Evolutionary conservation across 2,113 vertebrate genomes (phyloP).

Genomic region (Tychaedon coryphoeus): DNA sequence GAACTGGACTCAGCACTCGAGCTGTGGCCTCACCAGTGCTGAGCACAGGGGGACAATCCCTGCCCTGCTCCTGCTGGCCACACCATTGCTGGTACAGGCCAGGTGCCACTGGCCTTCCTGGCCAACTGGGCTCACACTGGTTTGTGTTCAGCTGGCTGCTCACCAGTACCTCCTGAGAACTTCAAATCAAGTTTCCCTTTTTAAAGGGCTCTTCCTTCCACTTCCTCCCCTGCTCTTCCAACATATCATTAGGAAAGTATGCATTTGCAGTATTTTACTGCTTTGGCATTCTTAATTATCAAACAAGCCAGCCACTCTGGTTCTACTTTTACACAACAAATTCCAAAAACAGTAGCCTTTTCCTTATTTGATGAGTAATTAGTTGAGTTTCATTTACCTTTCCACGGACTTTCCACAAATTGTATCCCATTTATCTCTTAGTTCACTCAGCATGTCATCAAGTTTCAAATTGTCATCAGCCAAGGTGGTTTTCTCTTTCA

Average conservation of each 20-base stretch:
- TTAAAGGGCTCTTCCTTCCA: neutral
- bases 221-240: neutral
- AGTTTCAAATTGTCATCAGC: constrained; percentile 93
- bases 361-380: neutral
- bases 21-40: neutral
- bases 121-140: neutral
- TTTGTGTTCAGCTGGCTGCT: neutral
- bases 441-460: constrained; percentile 94
- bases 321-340: neutral
- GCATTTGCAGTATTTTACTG: neutral
- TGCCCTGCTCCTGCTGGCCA: neutral
- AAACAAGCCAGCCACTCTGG: neutral
- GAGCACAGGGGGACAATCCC: neutral
- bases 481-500: constrained; percentile 93
- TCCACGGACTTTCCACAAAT: constrained; percentile 97
- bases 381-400: constrained; percentile 75
- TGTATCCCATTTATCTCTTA: constrained; percentile 98
- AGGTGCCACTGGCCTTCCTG: neutral
- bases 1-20: fast-evolving
- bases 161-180: neutral
- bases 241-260: neutral
- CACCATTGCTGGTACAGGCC: neutral
- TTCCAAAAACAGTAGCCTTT: neutral
- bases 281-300: neutral
- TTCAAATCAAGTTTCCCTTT: neutral